Base-by-base conservation (phyloP, 2,888 invertebrate species). In the Eilema caniola region DNA sequence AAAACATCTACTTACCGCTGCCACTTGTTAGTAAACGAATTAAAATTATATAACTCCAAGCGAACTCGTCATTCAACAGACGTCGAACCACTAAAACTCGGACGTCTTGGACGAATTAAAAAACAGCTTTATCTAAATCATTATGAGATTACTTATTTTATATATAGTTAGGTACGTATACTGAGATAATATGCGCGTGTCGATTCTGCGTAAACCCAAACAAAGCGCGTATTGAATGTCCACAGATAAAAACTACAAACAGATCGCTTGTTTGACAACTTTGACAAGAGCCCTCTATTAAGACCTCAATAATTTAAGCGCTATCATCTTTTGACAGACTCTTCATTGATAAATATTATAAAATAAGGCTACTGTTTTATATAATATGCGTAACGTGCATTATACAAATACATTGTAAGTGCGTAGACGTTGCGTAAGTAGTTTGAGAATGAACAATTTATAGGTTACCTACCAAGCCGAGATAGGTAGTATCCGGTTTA, bases 211-310 rank as follows among this genome's bases (percentile, higher is more conserved):
- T 66, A 60, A 23, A 61, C 16, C n/a, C 5, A 33, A 57, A 68
- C 62, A 37, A 24, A 28, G 53, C 56, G 33, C 23, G 28, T 31
- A 64, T 64, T 64, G 64, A 62, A 24, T 37, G 37, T 23, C 62
- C 37, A 41, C 37, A 37, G 62, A 53, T 64, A 64, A 64, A n/a
- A 53, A 28, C 53, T n/a, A 14, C n/a, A 64, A 47, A 31, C 64
- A 64, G 53, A 28, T 2, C 64, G 53, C 28, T 64, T 62, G 37
- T 53, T 64, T 7, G 64, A 64, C 64, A 53, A 64, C 37, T 47
- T 47, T 47, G 47, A 47, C 47, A 47, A 47, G 47, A 47, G 47
- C 47, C 47, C 47, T 47, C 47, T 47, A 47, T 5, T 47, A 47
- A 20, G 47, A 47, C 47, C 8, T 31, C 28, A 14, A 53, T 53